These are phyloP conservation scores for Mycteria americana DNA, from an alignment of 2,797 vertebrate species.

Conservation along the genomic window DNA sequence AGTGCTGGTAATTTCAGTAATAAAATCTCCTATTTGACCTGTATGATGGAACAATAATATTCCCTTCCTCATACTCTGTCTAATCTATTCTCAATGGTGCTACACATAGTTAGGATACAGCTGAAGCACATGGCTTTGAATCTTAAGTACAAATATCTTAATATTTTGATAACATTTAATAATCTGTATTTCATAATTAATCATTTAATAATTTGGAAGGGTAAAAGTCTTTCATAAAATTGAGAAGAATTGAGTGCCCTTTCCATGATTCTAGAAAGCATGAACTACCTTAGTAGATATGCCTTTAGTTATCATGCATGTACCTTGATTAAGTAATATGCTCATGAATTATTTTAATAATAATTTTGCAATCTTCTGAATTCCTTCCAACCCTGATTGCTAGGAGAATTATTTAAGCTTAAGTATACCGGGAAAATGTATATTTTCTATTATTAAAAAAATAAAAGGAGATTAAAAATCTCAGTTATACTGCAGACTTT, in stretches of 20 bases:
- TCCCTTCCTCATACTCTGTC: neutral
- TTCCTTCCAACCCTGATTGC: neutral
- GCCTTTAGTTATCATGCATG: neutral
- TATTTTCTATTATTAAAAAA: neutral
- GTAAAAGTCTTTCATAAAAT: neutral
- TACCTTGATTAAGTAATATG: neutral
- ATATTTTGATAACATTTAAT: neutral
- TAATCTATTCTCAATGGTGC: neutral
- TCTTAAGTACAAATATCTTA: neutral
- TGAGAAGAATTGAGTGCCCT: neutral
- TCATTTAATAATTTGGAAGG: neutral
- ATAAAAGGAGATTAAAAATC: neutral
- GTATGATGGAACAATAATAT: neutral
- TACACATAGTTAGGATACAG: neutral
- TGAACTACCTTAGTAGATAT: neutral
- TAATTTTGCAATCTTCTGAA: neutral
- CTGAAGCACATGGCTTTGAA: neutral
- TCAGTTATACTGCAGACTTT: neutral
- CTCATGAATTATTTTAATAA: neutral
- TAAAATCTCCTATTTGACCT: neutral
- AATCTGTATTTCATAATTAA: neutral
- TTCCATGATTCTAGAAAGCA: neutral
- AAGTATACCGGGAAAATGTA: neutral
- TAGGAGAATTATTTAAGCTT: neutral
- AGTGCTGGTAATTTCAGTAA: neutral